Percentiles rank a stretch among this genome's conserved stretches.
phyloP scores from a whole-genome alignment of 1,140 invertebrate genomes.

The Drosophila kanapiae region DNA sequence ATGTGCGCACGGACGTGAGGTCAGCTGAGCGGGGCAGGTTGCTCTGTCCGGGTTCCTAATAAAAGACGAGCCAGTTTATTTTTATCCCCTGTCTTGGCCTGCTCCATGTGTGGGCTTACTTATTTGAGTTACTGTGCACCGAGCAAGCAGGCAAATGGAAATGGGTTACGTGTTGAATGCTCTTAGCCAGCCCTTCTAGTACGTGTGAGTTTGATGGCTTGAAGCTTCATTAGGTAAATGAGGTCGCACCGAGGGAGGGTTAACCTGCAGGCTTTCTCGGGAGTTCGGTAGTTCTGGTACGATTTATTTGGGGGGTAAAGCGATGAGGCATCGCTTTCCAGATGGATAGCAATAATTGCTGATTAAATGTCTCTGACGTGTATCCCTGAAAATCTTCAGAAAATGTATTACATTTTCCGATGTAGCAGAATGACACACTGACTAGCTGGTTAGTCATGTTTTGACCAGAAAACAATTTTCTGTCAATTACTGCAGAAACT shows the following conservation, averaged over 20 bases:
- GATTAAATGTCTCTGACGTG: not conserved
- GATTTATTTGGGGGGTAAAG: not conserved
- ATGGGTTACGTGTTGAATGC: slow-evolving; percentile 73
- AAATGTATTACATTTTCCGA: not conserved
- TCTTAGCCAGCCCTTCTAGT: slow-evolving; percentile 18
- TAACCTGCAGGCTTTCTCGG: not conserved
- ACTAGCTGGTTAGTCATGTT: slow-evolving; percentile 2
- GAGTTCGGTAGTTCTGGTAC: too few species aligned
- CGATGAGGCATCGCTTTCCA: not conserved
- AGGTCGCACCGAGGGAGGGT: slow-evolving; percentile 6
- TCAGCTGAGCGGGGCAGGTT: slow-evolving; percentile 14
- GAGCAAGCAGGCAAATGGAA: slow-evolving; percentile 35
- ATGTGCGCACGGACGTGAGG: slow-evolving; percentile 63
- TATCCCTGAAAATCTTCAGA: not conserved
- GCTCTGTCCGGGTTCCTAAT: slow-evolving; percentile 43
- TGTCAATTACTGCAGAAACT: slow-evolving; percentile 13
- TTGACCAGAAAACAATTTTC: not conserved
- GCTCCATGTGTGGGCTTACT: slow-evolving; percentile 31
- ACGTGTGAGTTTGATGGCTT: slow-evolving; percentile 20
- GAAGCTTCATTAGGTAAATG: slow-evolving; percentile 45
- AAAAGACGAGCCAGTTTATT: slow-evolving; percentile 62
- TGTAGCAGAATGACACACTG: not conserved
- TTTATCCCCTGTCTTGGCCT: slow-evolving; percentile 67
- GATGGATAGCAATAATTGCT: not conserved
- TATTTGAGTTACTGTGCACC: slow-evolving; percentile 55